Evolutionary conservation across 1,140 invertebrate genomes (phyloP), one percentile per base, ranked within the genome.

Genomic region (Armadillidium nasatum): DNA sequence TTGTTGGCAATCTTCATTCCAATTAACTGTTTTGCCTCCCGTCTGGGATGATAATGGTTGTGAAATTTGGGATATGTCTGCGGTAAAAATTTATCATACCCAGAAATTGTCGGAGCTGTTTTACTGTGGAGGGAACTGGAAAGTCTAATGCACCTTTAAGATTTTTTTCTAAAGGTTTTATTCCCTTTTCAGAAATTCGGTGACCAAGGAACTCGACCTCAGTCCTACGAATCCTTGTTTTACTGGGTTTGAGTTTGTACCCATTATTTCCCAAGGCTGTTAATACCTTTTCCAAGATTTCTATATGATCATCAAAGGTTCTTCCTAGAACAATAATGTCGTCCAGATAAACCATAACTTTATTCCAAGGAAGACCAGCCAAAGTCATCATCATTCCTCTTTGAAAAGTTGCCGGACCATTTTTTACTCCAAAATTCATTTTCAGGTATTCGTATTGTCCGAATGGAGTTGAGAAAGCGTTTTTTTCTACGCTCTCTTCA

Each of bases 161-260:
- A 6, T 33, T 33, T 33, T 33, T 33, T 6, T 33, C 2, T 6
- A 33, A 33, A 3, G 33, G 33, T 33, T 3, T 1, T 33, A 33
- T 33, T 33, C 33, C 33, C 1, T 33, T 33, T 3, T 33, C 6
- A 33, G 33, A 33, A 33, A 33, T 33, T 1, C 23, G 0, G 44
- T 73, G 71, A 13, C 71, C 71, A 0, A 73, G n/a, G 10, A 21
- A 73, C 44, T 73, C 10, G 0, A 73, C 71, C n/a, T 73, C 0
- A 0, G 0, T n/a, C 1, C 33, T 2, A 33, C 33, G 6, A 33
- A 33, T 1, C 2, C 1, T 3, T 3, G 33, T 33, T 19, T 73
- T 73, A 6, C 9, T 0, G 13, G 71, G 71, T 10, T 73, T 73
- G 3, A 73, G 23, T 19, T 73, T 73, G 3, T 54, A 23, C 9